Evolutionary conservation across 2,797 vertebrate species (phyloP), one percentile per base, ranked within the genome.

Genomic region (Sciurus carolinensis): DNA sequence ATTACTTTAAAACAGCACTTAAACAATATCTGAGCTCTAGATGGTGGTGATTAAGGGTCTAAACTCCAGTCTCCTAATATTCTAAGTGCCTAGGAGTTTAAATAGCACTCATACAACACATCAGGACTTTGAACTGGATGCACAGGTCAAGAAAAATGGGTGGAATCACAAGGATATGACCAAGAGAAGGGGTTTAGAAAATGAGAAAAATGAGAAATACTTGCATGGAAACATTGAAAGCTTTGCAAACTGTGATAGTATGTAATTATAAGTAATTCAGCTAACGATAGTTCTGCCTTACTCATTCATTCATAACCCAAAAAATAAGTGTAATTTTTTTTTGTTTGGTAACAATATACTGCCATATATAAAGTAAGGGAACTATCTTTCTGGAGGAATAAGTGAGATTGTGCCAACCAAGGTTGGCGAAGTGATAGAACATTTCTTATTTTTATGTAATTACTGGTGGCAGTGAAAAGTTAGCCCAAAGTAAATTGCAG

Each of bases 161-260:
- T 85, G 36, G 26, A 92, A 91, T 94, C 62, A 18, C 20, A 54
- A 69, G 20, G 6, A 28, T 91, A 75, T 11, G 18, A 30, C 44
- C 39, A 82, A 30, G 3, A 93, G 30, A 87, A 76, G 12, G n/a
- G 10, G 4, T 91, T 93, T 94, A 71, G 30, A 91, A 87, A 90
- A 44, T 42, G 54, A 93, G 20, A 83, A 94, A 95, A 64, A 54
- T 7, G 22, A 64, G 44, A 26, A 75, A 24, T 39, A 9, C 12
- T 52, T 64, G 6, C 11, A 75, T 62, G 18, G 52, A 30, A 92
- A 84, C 36, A 26, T 3, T 80, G 73, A 94, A 90, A 30, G 10
- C 18, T 75, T 91, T 85, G 66, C 1, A 66, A 88, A 94, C n/a
- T 54, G 24, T 39, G 13, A 50, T 2, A 66, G 39, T 62, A 77